phyloP scores from a whole-genome alignment of 2,888 invertebrate genomes.

The Deilephila porcellus region DNA sequence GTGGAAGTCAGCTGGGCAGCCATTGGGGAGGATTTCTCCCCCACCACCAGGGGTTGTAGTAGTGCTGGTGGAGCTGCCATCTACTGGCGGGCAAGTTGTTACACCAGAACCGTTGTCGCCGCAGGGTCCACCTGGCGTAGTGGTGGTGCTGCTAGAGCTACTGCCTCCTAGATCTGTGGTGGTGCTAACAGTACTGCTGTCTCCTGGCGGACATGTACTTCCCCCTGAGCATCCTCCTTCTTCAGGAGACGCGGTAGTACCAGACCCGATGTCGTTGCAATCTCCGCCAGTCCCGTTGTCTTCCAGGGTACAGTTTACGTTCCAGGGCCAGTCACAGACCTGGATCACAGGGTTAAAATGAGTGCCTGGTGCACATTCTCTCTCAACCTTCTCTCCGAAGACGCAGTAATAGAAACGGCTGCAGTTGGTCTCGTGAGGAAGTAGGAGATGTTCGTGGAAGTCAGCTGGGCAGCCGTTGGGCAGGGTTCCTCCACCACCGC shows the following conservation, averaged over 20 bases:
- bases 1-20: conserved; percentile 45
- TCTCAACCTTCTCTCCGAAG: background rate
- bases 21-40: conserved; percentile 33
- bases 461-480: too few species aligned
- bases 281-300: too few species aligned
- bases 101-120: conserved; percentile 34
- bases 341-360: background rate
- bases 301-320: too few species aligned
- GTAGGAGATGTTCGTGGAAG: background rate
- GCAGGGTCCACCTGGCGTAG: conserved; percentile 22
- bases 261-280: too few species aligned
- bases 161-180: conserved; percentile 31
- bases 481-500: conserved; percentile 10
- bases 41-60: background rate
- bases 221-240: conserved; percentile 31
- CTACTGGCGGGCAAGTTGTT: conserved; percentile 31
- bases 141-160: background rate
- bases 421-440: background rate
- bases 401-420: background rate
- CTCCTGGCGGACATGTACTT: background rate
- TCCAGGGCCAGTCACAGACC: background rate
- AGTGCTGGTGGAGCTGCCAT: conserved; percentile 15
- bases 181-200: conserved; percentile 27
- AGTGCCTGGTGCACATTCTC: conserved; percentile 6
- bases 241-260: background rate